These are phyloP conservation scores for Scaptodrosophila lebanonensis DNA, from an alignment of 1,140 invertebrate genomes.

Conservation along the genomic window DNA sequence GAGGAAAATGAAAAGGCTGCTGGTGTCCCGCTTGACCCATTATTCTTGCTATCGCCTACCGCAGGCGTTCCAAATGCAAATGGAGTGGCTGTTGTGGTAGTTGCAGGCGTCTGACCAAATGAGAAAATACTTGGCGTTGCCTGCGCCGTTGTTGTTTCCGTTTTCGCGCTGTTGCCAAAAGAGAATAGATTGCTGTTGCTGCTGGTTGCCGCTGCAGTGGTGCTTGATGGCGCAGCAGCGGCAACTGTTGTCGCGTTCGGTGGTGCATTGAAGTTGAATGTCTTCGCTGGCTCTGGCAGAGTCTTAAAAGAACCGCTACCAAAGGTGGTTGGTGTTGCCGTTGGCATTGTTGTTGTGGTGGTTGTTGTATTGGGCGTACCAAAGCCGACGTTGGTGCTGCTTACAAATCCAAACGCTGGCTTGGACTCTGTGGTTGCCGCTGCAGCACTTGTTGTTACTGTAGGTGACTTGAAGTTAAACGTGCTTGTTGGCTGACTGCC, in stretches of 20 bases:
- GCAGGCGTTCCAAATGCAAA: not conserved
- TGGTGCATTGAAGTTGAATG: not conserved
- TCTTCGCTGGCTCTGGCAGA: not conserved
- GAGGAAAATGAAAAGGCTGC: too few relatives aligned
- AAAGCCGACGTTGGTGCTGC: constrained; percentile 10
- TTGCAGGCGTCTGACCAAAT: constrained; percentile 30
- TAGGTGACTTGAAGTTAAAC: too few relatives aligned
- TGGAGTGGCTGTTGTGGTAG: not conserved
- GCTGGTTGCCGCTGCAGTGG: constrained; percentile 1
- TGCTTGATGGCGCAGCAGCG: not conserved
- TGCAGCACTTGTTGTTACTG: constrained; percentile 1
- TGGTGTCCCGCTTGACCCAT: too few relatives aligned
- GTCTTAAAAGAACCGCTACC: constrained; percentile 17
- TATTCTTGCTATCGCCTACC: not conserved
- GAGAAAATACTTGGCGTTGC: constrained; percentile 5
- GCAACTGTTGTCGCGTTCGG: not conserved
- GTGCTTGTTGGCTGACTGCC: too few relatives aligned
- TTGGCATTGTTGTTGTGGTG: constrained; percentile 10
- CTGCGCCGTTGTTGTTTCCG: not conserved
- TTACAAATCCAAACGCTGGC: constrained; percentile 35
- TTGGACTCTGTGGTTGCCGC: too few relatives aligned
- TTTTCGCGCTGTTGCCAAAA: constrained; percentile 11
- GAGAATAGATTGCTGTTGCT: constrained; percentile 3
- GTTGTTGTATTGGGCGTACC: constrained; percentile 1
- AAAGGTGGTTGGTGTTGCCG: constrained; percentile 22